phyloP scores from a whole-genome alignment of 2,113 vertebrate species.

The Tiliqua scincoides region DNA sequence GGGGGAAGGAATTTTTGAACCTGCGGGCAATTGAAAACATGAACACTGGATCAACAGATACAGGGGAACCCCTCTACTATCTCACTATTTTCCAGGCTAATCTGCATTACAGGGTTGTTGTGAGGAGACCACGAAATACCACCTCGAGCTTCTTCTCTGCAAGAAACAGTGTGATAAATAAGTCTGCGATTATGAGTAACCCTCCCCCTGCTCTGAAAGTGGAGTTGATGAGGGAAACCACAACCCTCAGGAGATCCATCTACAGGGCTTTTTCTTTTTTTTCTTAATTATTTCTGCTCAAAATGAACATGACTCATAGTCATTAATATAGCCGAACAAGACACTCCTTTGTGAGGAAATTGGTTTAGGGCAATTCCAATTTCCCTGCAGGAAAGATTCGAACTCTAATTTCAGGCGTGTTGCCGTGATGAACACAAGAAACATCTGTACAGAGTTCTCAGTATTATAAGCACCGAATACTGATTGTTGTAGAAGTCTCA shows the following conservation, averaged over 20 bases:
- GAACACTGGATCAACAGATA: too few species aligned
- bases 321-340: conserved; percentile 46
- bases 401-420: conserved; percentile 59
- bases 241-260: neutral
- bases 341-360: conserved; percentile 44
- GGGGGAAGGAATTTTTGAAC: too few species aligned
- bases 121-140: neutral
- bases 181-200: neutral
- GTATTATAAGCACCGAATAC: conserved; percentile 54
- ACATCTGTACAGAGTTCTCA: conserved; percentile 55
- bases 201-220: conserved; percentile 3
- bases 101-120: neutral
- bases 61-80: too few species aligned
- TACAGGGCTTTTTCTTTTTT: neutral
- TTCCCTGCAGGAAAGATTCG: conserved; percentile 48
- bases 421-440: conserved; percentile 58
- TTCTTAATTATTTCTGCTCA: conserved; percentile 47
- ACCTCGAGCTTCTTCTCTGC: neutral
- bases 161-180: neutral
- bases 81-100: neutral
- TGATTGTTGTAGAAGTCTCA: conserved; percentile 36
- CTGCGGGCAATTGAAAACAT: too few species aligned
- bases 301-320: neutral
- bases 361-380: conserved; percentile 45
- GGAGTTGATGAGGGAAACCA: neutral